Conservation (phyloP, 2,797 vertebrate genomes). For the Toxotes lorentzi region DNA sequence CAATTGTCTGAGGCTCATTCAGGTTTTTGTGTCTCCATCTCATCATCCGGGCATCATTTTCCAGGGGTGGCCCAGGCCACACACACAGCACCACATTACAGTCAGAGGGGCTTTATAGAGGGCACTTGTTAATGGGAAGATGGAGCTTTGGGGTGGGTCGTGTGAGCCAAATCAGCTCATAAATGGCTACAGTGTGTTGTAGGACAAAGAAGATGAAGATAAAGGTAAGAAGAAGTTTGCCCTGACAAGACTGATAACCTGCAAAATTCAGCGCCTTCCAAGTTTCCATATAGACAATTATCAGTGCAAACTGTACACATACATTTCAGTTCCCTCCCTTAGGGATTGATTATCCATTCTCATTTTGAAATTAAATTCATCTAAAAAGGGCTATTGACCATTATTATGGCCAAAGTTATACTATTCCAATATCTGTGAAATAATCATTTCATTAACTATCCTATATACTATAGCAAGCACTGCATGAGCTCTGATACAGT, state of each 20-base stretch:
- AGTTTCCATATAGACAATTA: conserved; percentile 1
- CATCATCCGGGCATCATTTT: conserved; percentile 76
- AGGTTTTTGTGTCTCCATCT: conserved; percentile 79
- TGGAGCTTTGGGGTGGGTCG: conserved; percentile 48
- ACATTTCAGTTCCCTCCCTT: background rate
- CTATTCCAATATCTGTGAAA: background rate
- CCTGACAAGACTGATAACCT: conserved; percentile 38
- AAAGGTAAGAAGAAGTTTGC: conserved; percentile 29
- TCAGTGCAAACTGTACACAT: background rate
- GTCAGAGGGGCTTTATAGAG: conserved; percentile 71
- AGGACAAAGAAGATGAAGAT: conserved; percentile 36
- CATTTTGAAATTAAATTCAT: background rate
- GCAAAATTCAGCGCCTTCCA: conserved; percentile 13
- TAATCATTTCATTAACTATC: background rate
- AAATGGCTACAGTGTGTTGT: conserved; percentile 59
- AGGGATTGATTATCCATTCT: background rate
- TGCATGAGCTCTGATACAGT: background rate
- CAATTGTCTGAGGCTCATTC: conserved; percentile 76
- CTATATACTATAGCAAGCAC: background rate
- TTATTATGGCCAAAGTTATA: background rate
- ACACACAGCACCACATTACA: conserved; percentile 74
- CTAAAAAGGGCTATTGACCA: background rate
- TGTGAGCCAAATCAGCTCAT: conserved; percentile 70
- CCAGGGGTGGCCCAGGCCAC: conserved; percentile 69
- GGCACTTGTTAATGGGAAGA: conserved; percentile 73